A percentile compares a stretch with the other conserved stretches of the same genome.
Evolutionary conservation across 2,113 vertebrate genomes (phyloP).

Genomic region (Ceratotherium simum): DNA sequence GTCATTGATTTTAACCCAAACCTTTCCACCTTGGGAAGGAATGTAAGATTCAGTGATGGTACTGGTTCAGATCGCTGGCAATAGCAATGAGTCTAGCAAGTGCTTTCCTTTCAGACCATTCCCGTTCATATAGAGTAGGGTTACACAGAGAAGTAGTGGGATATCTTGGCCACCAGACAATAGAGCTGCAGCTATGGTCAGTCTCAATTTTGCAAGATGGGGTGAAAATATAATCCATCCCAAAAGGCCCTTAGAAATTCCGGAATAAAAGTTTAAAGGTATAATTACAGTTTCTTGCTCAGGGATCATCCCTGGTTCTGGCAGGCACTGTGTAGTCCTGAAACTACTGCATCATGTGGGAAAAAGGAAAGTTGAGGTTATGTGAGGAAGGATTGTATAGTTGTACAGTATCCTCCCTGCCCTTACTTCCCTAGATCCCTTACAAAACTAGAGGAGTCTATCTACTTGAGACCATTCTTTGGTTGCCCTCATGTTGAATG

Average conservation of each 20-base stretch:
- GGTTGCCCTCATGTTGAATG: not conserved
- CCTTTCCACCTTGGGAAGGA: not conserved
- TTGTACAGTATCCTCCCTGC: not conserved
- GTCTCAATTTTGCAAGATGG: not conserved
- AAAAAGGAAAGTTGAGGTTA: not conserved
- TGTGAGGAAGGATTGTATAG: not conserved
- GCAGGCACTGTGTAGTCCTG: not conserved
- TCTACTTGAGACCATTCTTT: not conserved
- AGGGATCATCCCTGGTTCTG: not conserved
- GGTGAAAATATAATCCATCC: not conserved
- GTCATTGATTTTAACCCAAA: not conserved
- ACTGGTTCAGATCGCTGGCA: not conserved
- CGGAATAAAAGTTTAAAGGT: not conserved
- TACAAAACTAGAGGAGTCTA: not conserved
- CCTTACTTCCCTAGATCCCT: not conserved
- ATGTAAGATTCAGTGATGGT: not conserved
- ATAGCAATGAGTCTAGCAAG: not conserved
- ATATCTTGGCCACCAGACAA: not conserved
- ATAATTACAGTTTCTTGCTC: not conserved
- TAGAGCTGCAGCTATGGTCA: not conserved
- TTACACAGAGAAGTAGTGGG: not conserved
- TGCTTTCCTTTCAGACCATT: not conserved
- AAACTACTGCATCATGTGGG: not conserved
- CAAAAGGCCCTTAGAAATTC: not conserved
- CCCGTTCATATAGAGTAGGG: not conserved